These are phyloP conservation scores for Neoscelio sp. DNA, from an alignment of 2,888 invertebrate species.

Conservation along the genomic window DNA sequence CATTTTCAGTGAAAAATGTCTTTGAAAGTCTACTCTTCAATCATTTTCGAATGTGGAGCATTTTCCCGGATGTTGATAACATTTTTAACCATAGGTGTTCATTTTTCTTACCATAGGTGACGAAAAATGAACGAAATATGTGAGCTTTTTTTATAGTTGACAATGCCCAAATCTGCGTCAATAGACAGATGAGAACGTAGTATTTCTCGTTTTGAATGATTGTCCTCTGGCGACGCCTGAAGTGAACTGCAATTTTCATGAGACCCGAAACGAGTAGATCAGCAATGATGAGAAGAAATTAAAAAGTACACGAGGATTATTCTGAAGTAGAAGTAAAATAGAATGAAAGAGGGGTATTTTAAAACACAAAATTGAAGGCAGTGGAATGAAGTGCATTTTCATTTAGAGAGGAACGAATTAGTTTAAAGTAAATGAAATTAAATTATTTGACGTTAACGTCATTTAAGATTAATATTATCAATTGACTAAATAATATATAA, in stretches of 20 bases:
- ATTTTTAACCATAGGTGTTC: not conserved
- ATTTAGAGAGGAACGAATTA: no score
- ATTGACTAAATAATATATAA: no score
- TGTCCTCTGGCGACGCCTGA: conserved; percentile 65
- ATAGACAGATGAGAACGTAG: conserved; percentile 59
- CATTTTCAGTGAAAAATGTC: no score
- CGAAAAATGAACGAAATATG: conserved; percentile 48
- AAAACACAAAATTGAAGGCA: no score
- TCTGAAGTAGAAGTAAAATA: conserved; percentile 42
- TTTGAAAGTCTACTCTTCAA: no score
- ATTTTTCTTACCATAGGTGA: conserved; percentile 29
- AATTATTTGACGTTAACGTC: no score
- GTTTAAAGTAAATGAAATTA: no score
- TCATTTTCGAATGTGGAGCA: no score
- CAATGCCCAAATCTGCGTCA: conserved; percentile 69
- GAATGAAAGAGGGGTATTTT: no score
- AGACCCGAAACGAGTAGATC: conserved; percentile 52
- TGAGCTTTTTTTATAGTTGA: conserved; percentile 69
- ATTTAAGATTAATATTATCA: no score
- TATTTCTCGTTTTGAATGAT: conserved; percentile 70
- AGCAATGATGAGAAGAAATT: conserved; percentile 38
- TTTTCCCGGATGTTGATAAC: no score
- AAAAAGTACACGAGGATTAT: conserved; percentile 49
- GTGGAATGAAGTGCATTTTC: no score
- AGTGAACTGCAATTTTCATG: conserved; percentile 73